Base-by-base conservation (phyloP, 2,888 invertebrate species). In the Orthosia gothica region DNA sequence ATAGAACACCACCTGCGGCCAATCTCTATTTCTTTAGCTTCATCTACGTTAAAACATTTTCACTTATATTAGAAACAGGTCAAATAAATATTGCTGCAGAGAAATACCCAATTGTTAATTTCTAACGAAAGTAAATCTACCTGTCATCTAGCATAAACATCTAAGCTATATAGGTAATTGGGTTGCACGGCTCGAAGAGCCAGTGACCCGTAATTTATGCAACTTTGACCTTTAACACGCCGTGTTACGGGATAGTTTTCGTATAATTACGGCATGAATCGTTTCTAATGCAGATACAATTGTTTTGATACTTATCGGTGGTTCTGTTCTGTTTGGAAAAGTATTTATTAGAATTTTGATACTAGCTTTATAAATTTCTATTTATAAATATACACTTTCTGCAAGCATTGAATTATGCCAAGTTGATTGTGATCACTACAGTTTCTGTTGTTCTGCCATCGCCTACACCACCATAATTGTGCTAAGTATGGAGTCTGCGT, bases 121-220 rank as follows among this genome's bases (percentile, higher is more conserved):
- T 72, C 23, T 52, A 79, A 69, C 61, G 81, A 81, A 81, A 81
- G 81, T 82, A 81, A 81, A 71, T 75, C 79, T 71, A 79, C 83
- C 81, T 81, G 81, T 79, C 75, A 63, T 82, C 58, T 55, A 69
- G 26, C 79, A 58, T 63, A 82, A 82, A 79, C 74, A 79, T 79
- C 64, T 9, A 58, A 66, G 63, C 20, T 65, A 69, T 75, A 82
- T 82, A 83, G 81, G 83, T 71, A 70, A 82, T 65, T 83, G 47
- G 81, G 81, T 75, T 83, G 75, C 83, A 70, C 65, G 74, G 66
- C 61, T 50, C 55, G 49, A 57, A 58, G 75, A 62, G 50, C 81
- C 57, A 67, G 55, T 74, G 61, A 69, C 68, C 67, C 7, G 55
- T 80, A 77, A 82, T 80, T 75, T 83, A 79, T 69, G 75, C 83